Percentiles rank a stretch among this genome's conserved stretches.
Conservation (phyloP, 2,888 invertebrate species). For the Oscheius onirici region DNA sequence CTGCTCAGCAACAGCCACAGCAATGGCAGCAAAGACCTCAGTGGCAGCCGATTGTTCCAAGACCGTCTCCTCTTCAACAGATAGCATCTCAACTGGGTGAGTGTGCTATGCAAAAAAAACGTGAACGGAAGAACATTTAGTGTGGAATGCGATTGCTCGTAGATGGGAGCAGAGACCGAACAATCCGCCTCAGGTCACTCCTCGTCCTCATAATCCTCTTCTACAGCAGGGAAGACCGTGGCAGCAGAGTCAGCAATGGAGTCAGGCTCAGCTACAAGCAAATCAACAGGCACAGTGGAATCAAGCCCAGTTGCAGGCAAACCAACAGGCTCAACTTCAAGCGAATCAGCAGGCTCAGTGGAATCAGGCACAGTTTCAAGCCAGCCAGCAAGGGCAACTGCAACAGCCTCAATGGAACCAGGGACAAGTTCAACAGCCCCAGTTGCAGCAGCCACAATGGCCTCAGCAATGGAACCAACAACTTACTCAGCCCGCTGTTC, state of each 20-base stretch:
- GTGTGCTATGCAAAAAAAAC: no score
- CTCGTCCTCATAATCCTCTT: no score
- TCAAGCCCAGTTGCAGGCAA: conserved; percentile 4
- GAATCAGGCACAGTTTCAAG: background rate
- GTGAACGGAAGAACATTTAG: no score
- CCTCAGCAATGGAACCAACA: background rate
- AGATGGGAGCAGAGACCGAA: conserved; percentile 8
- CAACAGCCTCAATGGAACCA: conserved; percentile 1
- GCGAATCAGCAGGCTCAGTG: background rate
- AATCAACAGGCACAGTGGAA: conserved; percentile 11
- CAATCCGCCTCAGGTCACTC: background rate
- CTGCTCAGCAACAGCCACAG: background rate
- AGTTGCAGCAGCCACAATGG: conserved; percentile 8
- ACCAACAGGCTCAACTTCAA: background rate
- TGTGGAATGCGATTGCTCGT: conserved; percentile 5
- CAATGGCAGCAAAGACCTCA: background rate
- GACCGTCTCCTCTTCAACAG: no score
- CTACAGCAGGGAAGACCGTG: background rate
- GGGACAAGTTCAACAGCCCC: background rate
- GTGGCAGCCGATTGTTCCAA: background rate
- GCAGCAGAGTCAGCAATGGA: conserved; percentile 12
- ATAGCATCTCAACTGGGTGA: no score
- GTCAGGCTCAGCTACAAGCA: background rate
- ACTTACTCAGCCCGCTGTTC: conserved; percentile 4
- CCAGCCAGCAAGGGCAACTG: background rate